These are phyloP conservation scores for Neoascia interrupta DNA, from an alignment of 2,888 invertebrate genomes.

Conservation along the genomic window DNA sequence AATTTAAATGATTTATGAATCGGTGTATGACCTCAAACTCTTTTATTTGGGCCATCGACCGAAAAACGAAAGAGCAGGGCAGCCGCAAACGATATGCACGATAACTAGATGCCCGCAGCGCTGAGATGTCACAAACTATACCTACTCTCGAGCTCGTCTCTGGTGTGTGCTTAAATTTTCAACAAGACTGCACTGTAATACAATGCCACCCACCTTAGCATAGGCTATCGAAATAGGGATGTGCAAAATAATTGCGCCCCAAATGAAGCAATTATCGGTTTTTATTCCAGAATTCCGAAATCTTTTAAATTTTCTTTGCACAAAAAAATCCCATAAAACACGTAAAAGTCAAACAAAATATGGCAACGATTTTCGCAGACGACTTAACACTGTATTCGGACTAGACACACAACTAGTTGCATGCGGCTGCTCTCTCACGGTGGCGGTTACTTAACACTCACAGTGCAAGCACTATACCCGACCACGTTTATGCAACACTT, in stretches of 20 bases:
- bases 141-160: constrained; percentile 13
- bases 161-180: background rate
- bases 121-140: constrained; percentile 39
- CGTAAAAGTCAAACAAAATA: constrained; percentile 11
- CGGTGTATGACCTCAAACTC: constrained; percentile 73
- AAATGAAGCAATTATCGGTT: constrained; percentile 35
- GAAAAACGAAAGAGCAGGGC: constrained; percentile 64
- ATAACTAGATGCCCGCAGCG: background rate
- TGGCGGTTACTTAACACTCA: constrained; percentile 56
- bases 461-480: constrained; percentile 23
- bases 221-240: background rate
- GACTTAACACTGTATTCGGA: background rate
- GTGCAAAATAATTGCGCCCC: constrained; percentile 14
- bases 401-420: constrained; percentile 50
- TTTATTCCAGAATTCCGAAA: constrained; percentile 32
- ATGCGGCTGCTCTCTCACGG: constrained; percentile 10
- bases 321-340: constrained; percentile 11
- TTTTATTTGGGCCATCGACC: constrained; percentile 73
- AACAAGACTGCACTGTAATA: too few relatives aligned
- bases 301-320: constrained; percentile 31
- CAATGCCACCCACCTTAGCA: background rate
- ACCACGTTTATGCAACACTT: constrained; percentile 58
- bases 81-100: constrained; percentile 3
- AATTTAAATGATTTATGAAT: constrained; percentile 52
- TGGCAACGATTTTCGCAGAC: constrained; percentile 18